These are phyloP conservation scores for Cheilosia vernalis DNA, from an alignment of 2,888 invertebrate species.

Conservation along the genomic window DNA sequence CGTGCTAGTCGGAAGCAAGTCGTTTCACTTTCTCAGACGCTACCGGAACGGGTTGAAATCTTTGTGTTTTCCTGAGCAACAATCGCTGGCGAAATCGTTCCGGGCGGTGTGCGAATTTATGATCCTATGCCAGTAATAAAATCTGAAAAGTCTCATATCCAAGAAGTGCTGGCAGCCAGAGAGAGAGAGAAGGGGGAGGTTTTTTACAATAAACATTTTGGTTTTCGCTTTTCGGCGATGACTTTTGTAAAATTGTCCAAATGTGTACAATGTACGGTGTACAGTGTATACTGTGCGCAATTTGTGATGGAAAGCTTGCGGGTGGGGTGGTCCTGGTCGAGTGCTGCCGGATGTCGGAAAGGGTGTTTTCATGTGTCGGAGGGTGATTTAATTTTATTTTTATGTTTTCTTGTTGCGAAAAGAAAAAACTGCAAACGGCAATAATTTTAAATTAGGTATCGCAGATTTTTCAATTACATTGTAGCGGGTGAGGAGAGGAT, in stretches of 20 bases:
- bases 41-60: conserved; percentile 60
- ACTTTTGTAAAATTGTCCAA: conserved; percentile 59
- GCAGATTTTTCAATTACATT: conserved; percentile 69
- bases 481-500: conserved; percentile 40
- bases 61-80: conserved; percentile 70
- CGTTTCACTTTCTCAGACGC: conserved; percentile 54
- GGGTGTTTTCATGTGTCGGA: conserved; percentile 70
- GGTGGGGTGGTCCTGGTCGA: conserved; percentile 50
- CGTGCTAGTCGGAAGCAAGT: conserved; percentile 54
- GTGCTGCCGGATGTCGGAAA: conserved; percentile 70
- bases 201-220: conserved; percentile 69
- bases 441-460: conserved; percentile 78
- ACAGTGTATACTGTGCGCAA: conserved; percentile 22
- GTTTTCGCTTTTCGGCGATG: conserved; percentile 35
- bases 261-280: conserved; percentile 12
- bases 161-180: background rate
- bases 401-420: conserved; percentile 73
- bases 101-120: conserved; percentile 76
- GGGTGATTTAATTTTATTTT: conserved; percentile 78
- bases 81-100: conserved; percentile 74
- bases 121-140: conserved; percentile 72
- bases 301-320: conserved; percentile 28
- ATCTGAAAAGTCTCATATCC: conserved; percentile 64
- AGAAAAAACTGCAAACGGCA: conserved; percentile 71
- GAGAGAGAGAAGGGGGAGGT: background rate